Percentiles rank a stretch among this genome's conserved stretches.
Evolutionary conservation across 2,113 vertebrate genomes (phyloP).

Genomic region (Jacana jacana): DNA sequence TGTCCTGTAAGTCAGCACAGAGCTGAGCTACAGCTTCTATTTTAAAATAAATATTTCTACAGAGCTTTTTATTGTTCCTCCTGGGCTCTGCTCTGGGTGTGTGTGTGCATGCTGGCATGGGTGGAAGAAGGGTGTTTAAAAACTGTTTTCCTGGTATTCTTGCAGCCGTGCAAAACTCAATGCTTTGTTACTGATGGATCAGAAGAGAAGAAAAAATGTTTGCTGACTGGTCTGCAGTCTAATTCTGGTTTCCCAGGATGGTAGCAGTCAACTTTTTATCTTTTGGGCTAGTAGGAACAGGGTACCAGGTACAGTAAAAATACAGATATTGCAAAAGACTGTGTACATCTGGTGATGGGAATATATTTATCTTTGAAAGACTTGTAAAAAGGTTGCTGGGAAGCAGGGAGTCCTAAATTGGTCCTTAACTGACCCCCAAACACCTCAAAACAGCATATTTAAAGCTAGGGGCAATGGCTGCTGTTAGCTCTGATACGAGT

Average conservation of each 20-base stretch:
- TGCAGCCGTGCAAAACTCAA: not conserved
- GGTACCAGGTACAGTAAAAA: not conserved
- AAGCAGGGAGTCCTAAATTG: not conserved
- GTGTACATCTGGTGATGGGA: not conserved
- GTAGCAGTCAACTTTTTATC: not conserved
- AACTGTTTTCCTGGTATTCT: not conserved
- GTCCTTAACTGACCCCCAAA: not conserved
- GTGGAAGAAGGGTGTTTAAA: not conserved
- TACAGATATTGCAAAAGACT: not conserved
- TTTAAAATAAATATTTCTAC: not conserved
- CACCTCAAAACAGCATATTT: not conserved
- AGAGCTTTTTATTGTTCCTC: not conserved
- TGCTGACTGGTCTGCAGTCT: not conserved
- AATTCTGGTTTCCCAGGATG: not conserved
- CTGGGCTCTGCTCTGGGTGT: not conserved
- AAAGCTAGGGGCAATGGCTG: not conserved
- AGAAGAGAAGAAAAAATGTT: not conserved
- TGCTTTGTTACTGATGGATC: not conserved
- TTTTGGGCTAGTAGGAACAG: not conserved
- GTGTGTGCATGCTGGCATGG: not conserved
- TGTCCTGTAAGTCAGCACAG: not conserved
- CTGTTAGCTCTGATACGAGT: not conserved
- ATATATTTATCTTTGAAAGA: not conserved
- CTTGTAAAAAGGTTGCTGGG: not conserved
- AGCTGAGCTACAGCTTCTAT: not conserved